phyloP scores from a whole-genome alignment of 2,113 vertebrate genomes.

The Theristicus caerulescens region DNA sequence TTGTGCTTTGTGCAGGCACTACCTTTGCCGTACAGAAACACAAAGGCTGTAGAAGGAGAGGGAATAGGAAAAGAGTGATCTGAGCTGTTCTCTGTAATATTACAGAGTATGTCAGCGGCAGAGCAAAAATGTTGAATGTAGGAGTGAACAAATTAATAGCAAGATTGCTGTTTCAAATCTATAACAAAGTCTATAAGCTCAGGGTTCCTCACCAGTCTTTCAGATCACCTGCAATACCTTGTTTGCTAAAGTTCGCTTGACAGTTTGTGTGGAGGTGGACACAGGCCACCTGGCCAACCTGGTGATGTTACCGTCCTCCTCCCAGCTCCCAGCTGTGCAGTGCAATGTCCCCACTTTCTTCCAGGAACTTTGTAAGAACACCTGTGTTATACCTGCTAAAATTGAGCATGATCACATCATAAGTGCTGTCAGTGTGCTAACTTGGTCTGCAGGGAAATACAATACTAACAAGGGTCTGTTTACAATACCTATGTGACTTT shows the following conservation, averaged over 20 bases:
- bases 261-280: fast-evolving
- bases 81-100: not conserved
- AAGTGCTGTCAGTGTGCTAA: not conserved
- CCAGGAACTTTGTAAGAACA: not conserved
- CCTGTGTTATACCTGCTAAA: not conserved
- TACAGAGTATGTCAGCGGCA: not conserved
- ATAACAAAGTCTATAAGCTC: not conserved
- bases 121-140: not conserved
- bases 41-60: not conserved
- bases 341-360: not conserved
- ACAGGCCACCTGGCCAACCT: not conserved
- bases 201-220: not conserved
- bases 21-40: not conserved
- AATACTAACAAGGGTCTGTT: not conserved
- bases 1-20: not conserved
- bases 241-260: not conserved
- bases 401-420: not conserved
- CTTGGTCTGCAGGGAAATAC: not conserved
- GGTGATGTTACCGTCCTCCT: not conserved
- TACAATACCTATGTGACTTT: not conserved
- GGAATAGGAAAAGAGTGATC: not conserved
- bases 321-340: not conserved
- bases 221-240: not conserved
- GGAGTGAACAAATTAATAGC: not conserved
- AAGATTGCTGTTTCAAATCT: not conserved